phyloP scores from a whole-genome alignment of 2,888 invertebrate species.

The Limnephilus marmoratus region DNA sequence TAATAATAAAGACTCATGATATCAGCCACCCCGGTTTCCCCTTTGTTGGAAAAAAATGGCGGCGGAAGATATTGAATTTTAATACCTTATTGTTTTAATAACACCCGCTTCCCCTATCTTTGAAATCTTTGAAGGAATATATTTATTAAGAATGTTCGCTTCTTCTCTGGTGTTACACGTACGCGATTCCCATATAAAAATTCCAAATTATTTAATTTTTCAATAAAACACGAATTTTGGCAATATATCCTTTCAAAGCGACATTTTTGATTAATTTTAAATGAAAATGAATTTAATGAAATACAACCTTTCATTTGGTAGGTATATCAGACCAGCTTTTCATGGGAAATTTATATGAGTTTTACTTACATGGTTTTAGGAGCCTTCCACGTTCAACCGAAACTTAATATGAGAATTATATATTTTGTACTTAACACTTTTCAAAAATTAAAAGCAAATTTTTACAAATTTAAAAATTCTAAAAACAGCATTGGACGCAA shows the following conservation, averaged over 20 bases:
- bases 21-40: constrained; percentile 42
- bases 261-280: not conserved
- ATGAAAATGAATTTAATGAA: not conserved
- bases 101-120: constrained; percentile 52
- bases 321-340: not conserved
- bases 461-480: no score
- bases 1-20: constrained; percentile 53
- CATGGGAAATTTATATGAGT: not conserved
- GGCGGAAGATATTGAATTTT: constrained; percentile 65
- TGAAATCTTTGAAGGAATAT: constrained; percentile 43
- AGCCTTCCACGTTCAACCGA: not conserved
- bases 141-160: constrained; percentile 33
- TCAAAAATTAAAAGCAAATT: no score
- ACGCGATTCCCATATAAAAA: not conserved
- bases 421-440: no score
- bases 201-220: not conserved
- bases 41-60: constrained; percentile 50
- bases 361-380: not conserved
- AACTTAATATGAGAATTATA: no score
- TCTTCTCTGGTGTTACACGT: not conserved
- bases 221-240: not conserved
- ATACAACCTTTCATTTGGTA: not conserved
- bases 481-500: no score
- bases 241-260: not conserved
- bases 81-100: constrained; percentile 67